Evolutionary conservation across 2,888 invertebrate species (phyloP).

Genomic region (Ethmia dodecea): DNA sequence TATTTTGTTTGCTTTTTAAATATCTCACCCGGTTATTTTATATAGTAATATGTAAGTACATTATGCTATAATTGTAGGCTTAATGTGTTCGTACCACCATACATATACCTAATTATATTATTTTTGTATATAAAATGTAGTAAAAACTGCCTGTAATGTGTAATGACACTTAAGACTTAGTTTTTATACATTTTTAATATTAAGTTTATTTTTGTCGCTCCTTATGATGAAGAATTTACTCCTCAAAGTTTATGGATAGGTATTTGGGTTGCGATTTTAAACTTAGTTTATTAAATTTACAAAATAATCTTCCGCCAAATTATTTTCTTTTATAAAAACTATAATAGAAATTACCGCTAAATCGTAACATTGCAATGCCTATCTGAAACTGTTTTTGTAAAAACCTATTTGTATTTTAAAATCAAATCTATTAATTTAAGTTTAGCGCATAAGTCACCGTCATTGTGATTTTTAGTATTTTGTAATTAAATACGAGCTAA

Average conservation of each 20-base stretch:
- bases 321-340: too few relatives aligned
- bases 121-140: slow-evolving; percentile 29
- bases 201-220: slow-evolving; percentile 1
- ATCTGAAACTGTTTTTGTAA: slow-evolving; percentile 15
- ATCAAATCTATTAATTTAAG: slow-evolving; percentile 25
- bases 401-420: slow-evolving; percentile 7
- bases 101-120: slow-evolving; percentile 23
- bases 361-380: slow-evolving; percentile 27
- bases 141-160: slow-evolving; percentile 16
- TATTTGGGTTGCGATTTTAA: too few relatives aligned
- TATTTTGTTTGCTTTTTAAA: too few relatives aligned
- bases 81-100: slow-evolving; percentile 54
- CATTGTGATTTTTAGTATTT: slow-evolving; percentile 64
- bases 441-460: slow-evolving; percentile 51
- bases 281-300: too few relatives aligned
- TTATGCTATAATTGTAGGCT: slow-evolving; percentile 18
- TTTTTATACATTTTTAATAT: slow-evolving; percentile 4
- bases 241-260: too few relatives aligned
- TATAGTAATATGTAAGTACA: too few relatives aligned
- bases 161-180: slow-evolving; percentile 16
- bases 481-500: slow-evolving; percentile 31
- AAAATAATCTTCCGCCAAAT: too few relatives aligned
- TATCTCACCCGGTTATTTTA: too few relatives aligned
- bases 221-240: too few relatives aligned
- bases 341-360: not conserved